These are phyloP conservation scores for Athetis lepigone DNA, from an alignment of 2,888 invertebrate genomes.

Conservation along the genomic window DNA sequence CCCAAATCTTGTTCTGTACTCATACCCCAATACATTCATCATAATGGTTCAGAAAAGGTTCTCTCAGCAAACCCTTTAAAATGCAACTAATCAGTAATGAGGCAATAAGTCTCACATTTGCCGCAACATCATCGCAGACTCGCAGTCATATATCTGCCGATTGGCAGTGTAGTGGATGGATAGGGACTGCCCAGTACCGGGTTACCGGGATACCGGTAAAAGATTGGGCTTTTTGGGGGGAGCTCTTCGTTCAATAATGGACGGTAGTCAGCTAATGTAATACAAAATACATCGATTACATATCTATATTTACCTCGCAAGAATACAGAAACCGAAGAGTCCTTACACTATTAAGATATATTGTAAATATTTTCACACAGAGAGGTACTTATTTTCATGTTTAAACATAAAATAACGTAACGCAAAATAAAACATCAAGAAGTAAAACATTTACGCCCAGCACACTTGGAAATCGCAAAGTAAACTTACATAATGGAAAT, in stretches of 20 bases:
- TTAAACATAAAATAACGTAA: constrained; percentile 30
- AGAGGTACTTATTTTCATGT: constrained; percentile 20
- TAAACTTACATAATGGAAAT: constrained; percentile 50
- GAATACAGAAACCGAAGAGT: constrained; percentile 20
- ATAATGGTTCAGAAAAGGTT: background rate
- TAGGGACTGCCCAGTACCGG: too few relatives aligned
- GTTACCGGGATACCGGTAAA: too few relatives aligned
- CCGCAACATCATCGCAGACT: too few relatives aligned
- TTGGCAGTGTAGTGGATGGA: too few relatives aligned
- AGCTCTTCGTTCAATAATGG: too few relatives aligned
- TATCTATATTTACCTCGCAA: constrained; percentile 29
- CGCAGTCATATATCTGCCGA: too few relatives aligned
- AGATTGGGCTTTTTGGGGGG: too few relatives aligned
- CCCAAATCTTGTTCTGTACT: constrained; percentile 42
- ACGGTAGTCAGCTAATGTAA: too few relatives aligned
- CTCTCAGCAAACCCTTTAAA: background rate
- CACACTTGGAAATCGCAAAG: constrained; percentile 41
- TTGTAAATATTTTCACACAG: constrained; percentile 18
- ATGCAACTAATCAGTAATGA: background rate
- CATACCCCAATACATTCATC: constrained; percentile 4
- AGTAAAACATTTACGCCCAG: constrained; percentile 37
- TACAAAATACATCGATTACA: constrained; percentile 32
- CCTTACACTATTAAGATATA: constrained; percentile 31
- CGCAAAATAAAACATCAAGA: constrained; percentile 31
- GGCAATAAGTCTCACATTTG: too few relatives aligned